Conservation (phyloP, 1,140 invertebrate species). For the Matsumurasca onukii region DNA sequence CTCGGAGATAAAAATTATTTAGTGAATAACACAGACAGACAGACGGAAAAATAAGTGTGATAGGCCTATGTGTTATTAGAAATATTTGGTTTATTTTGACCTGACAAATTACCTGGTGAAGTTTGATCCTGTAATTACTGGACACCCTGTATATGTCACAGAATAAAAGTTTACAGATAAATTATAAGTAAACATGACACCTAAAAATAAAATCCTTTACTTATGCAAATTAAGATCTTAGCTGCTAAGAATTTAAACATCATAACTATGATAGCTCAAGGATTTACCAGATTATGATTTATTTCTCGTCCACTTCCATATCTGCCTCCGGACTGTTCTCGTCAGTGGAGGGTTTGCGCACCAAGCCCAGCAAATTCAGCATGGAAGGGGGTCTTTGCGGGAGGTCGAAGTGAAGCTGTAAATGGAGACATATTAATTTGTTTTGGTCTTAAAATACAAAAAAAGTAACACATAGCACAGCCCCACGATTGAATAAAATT, state of each 20-base stretch:
- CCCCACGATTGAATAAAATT: too few relatives aligned
- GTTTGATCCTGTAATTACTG: background rate
- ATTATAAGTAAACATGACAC: background rate
- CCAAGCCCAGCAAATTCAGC: conserved; percentile 39
- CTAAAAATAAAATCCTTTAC: background rate
- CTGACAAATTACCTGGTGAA: background rate
- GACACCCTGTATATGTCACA: too few relatives aligned
- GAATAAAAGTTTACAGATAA: background rate
- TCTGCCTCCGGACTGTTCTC: background rate
- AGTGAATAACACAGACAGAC: too few relatives aligned
- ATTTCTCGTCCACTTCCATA: background rate
- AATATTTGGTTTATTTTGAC: too few relatives aligned
- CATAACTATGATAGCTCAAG: too few relatives aligned
- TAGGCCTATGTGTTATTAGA: too few relatives aligned
- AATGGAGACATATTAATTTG: background rate
- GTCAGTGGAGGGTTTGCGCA: conserved; percentile 31
- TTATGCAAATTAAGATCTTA: too few relatives aligned
- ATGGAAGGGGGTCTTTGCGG: conserved; percentile 33
- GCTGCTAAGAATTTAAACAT: too few relatives aligned
- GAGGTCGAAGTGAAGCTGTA: background rate
- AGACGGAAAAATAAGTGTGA: too few relatives aligned
- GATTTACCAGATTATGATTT: background rate
- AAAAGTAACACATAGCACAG: too few relatives aligned
- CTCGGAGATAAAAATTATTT: too few relatives aligned
- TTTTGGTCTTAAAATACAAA: background rate